These are phyloP conservation scores for Plusia festucae DNA, from an alignment of 2,888 invertebrate genomes.

Conservation along the genomic window DNA sequence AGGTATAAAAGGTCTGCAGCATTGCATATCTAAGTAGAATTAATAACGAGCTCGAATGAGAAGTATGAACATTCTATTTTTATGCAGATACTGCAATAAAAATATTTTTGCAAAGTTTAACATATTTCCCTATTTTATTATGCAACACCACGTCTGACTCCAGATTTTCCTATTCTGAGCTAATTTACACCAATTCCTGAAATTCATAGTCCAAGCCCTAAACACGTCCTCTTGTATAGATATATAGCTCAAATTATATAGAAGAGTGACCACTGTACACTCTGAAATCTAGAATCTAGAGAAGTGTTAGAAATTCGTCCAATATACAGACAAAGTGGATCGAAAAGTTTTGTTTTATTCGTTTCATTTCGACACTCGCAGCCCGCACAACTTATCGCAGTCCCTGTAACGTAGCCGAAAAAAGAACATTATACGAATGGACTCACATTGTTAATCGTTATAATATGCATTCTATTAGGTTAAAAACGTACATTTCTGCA, in stretches of 20 bases:
- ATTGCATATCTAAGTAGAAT: not conserved
- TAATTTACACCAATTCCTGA: too few species aligned
- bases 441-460: not conserved
- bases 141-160: too few species aligned
- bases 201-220: not conserved
- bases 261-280: too few species aligned
- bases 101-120: too few species aligned
- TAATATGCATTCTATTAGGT: not conserved
- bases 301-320: not conserved
- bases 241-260: too few species aligned
- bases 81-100: too few species aligned
- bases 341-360: not conserved
- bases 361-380: not conserved
- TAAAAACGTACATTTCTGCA: too few species aligned
- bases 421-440: slow-evolving; percentile 13
- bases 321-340: not conserved
- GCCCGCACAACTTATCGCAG: not conserved
- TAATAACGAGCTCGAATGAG: too few species aligned
- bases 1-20: not conserved
- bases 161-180: too few species aligned
- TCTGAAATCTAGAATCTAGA: not conserved
- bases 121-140: too few species aligned
- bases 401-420: slow-evolving; percentile 14
- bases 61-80: too few species aligned
- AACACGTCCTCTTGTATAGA: too few species aligned